A percentile compares a stretch with the other conserved stretches of the same genome.
Conservation (phyloP, 2,888 invertebrate species). For the Clostera curtula region DNA sequence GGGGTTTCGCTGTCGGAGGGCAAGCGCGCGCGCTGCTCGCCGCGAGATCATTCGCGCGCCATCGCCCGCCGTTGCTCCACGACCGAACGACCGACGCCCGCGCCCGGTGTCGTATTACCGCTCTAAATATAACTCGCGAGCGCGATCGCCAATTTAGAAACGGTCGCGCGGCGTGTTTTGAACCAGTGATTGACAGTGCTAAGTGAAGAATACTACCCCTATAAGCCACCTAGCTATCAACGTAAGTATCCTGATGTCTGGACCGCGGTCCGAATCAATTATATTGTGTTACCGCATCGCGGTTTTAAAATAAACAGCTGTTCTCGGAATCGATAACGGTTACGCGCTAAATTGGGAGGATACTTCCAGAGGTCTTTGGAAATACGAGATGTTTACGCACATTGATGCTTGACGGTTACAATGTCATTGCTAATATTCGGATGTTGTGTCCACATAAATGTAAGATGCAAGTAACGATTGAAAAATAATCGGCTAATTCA, state of each 20-base stretch:
- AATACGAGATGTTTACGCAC: conserved; percentile 37
- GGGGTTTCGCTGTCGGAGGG: conserved; percentile 9
- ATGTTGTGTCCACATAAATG: too few relatives aligned
- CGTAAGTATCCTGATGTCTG: conserved; percentile 49
- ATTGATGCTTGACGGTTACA: conserved; percentile 2
- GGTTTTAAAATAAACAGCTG: conserved; percentile 68
- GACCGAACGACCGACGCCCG: conserved; percentile 60
- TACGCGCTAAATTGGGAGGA: conserved; percentile 60
- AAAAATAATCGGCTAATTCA: too few relatives aligned
- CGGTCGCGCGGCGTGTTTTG: conserved; percentile 68
- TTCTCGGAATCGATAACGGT: conserved; percentile 58
- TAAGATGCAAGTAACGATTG: too few relatives aligned
- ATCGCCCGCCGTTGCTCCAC: conserved; percentile 46
- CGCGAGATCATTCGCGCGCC: conserved; percentile 55
- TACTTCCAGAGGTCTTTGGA: conserved; percentile 37
- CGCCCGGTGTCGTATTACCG: conserved; percentile 72
- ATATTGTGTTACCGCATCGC: conserved; percentile 49
- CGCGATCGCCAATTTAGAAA: conserved; percentile 73
- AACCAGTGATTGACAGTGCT: conserved; percentile 73
- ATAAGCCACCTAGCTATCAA: conserved; percentile 38
- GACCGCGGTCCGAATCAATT: conserved; percentile 21
- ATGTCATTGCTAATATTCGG: conserved; percentile 9
- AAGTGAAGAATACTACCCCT: conserved; percentile 60
- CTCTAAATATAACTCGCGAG: conserved; percentile 70
- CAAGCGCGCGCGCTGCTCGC: conserved; percentile 10